Conservation (phyloP, 2,113 vertebrate species). For the Fukomys damarensis region DNA sequence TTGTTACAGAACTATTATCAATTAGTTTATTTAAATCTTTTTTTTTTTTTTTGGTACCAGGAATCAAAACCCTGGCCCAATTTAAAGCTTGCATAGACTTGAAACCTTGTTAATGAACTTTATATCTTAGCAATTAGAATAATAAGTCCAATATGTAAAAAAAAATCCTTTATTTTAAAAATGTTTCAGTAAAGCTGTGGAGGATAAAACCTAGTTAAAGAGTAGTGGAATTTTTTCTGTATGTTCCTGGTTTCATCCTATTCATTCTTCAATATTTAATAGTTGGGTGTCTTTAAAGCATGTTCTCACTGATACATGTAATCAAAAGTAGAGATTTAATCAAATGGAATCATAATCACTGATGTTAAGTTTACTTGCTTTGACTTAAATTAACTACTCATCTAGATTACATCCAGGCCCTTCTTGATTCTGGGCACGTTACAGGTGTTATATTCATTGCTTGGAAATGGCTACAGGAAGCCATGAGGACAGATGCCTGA, state of each 20-base stretch:
- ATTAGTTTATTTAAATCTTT: background rate
- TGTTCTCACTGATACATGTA: slow-evolving; percentile 73
- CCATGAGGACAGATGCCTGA: slow-evolving; percentile 63
- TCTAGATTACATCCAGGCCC: slow-evolving; percentile 64
- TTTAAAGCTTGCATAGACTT: background rate
- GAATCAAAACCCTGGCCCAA: too few relatives aligned
- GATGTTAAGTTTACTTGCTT: slow-evolving; percentile 80
- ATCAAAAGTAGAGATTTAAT: slow-evolving; percentile 82
- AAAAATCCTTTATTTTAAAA: background rate
- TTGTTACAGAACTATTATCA: background rate
- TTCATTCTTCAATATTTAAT: slow-evolving; percentile 69
- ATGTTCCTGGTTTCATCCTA: slow-evolving; percentile 49
- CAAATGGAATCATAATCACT: slow-evolving; percentile 80
- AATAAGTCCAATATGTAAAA: slow-evolving; percentile 28
- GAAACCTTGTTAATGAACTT: slow-evolving; percentile 29
- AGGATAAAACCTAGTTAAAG: background rate
- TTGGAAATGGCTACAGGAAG: slow-evolving; percentile 58
- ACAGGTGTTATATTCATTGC: slow-evolving; percentile 51
- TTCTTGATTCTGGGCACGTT: slow-evolving; percentile 69
- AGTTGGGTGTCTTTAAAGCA: slow-evolving; percentile 74
- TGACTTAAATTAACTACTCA: slow-evolving; percentile 76
- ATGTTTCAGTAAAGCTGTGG: slow-evolving; percentile 21
- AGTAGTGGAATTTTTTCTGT: slow-evolving; percentile 30
- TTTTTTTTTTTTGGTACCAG: too few relatives aligned
- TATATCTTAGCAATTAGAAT: slow-evolving; percentile 13